Conservation (phyloP, 2,888 invertebrate species). For the Rhorus exstirpatorius region DNA sequence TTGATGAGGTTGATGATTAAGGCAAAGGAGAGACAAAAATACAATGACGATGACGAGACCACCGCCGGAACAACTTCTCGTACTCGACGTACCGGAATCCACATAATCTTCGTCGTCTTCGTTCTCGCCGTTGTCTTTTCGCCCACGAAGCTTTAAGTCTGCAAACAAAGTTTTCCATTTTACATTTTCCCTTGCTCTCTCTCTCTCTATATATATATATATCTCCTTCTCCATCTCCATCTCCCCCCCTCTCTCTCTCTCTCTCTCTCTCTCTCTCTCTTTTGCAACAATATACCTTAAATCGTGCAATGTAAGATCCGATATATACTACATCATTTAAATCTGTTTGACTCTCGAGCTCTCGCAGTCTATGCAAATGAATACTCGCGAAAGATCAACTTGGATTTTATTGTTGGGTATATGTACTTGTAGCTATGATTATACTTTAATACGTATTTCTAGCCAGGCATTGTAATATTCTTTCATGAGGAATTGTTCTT, state of each 20-base stretch:
- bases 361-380: constrained; percentile 62
- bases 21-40: constrained; percentile 76
- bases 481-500: no score
- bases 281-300: constrained; percentile 13
- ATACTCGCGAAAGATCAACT: constrained; percentile 62
- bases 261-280: neutral
- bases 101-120: constrained; percentile 81
- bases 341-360: constrained; percentile 34
- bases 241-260: neutral
- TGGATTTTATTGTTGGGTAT: constrained; percentile 56
- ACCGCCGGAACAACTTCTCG: constrained; percentile 71
- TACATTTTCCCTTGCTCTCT: constrained; percentile 36
- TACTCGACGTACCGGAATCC: constrained; percentile 76
- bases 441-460: constrained; percentile 35
- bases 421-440: constrained; percentile 19
- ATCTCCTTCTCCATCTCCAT: neutral
- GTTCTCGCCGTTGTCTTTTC: constrained; percentile 78
- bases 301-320: constrained; percentile 19
- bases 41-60: constrained; percentile 73
- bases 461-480: neutral
- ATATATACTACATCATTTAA: constrained; percentile 27
- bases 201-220: no score
- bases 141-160: constrained; percentile 82
- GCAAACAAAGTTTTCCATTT: constrained; percentile 72
- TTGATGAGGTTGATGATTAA: constrained; percentile 76